Conservation (phyloP, 2,888 invertebrate genomes). For the Brachyopa scutellaris region DNA sequence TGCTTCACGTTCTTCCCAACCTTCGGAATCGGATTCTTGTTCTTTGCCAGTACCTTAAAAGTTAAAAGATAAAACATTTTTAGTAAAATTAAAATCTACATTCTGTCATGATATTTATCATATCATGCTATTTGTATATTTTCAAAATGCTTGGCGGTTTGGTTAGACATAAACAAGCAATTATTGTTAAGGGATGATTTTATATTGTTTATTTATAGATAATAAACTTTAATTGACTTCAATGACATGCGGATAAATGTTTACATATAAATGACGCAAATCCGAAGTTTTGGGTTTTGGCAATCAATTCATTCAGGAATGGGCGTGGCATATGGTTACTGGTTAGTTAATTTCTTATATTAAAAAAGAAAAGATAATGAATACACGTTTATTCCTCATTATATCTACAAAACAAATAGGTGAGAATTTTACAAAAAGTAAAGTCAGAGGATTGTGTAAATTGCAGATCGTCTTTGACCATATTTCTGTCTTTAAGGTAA, state of each 20-base stretch:
- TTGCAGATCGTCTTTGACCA: too few relatives aligned
- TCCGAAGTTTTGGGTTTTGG: background rate
- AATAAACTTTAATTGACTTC: slow-evolving; percentile 1
- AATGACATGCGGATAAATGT: slow-evolving; percentile 20
- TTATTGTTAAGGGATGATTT: slow-evolving; percentile 38
- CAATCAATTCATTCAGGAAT: background rate
- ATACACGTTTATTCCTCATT: too few relatives aligned
- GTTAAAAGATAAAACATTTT: slow-evolving; percentile 14
- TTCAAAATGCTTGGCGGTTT: slow-evolving; percentile 50
- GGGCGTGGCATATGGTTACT: background rate
- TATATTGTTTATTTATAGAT: slow-evolving; percentile 1
- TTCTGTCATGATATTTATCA: background rate
- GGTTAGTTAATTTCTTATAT: too few relatives aligned
- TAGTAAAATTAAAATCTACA: background rate
- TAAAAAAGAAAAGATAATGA: too few relatives aligned
- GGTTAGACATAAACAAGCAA: slow-evolving; percentile 61
- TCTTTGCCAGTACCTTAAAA: slow-evolving; percentile 79
- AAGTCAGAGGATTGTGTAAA: too few relatives aligned
- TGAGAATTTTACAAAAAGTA: too few relatives aligned
- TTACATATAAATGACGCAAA: background rate
- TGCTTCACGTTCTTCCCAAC: slow-evolving; percentile 91
- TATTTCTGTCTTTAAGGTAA: too few relatives aligned
- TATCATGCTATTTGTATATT: slow-evolving; percentile 34
- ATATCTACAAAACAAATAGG: too few relatives aligned
- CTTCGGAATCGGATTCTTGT: slow-evolving; percentile 86